Percentiles rank a stretch among this genome's conserved stretches.
Conservation (phyloP, 2,888 invertebrate species). For the Lymantria dispar region DNA sequence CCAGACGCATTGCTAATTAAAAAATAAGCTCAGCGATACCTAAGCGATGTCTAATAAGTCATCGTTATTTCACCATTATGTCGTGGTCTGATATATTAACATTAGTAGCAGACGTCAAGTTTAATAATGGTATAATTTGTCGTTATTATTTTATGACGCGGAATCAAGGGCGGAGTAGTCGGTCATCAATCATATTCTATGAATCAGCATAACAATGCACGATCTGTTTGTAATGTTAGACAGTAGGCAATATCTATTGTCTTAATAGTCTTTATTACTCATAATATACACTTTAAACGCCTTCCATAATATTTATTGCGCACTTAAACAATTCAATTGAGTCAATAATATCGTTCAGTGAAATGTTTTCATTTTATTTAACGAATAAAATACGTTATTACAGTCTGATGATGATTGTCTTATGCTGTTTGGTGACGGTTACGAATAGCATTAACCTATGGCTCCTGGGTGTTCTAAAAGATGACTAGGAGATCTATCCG, state of each 20-base stretch:
- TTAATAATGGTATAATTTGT: constrained; percentile 58
- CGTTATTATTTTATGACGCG: constrained; percentile 55
- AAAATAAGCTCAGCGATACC: too few relatives aligned
- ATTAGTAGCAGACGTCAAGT: constrained; percentile 36
- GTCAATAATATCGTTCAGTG: neutral
- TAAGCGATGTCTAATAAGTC: constrained; percentile 17
- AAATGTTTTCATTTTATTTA: too few relatives aligned
- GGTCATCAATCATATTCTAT: constrained; percentile 55
- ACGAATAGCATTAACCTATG: too few relatives aligned
- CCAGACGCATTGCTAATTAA: too few relatives aligned
- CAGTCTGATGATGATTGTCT: too few relatives aligned
- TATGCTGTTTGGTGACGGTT: too few relatives aligned
- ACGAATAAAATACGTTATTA: too few relatives aligned
- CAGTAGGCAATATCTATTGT: constrained; percentile 38
- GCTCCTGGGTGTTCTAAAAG: too few relatives aligned
- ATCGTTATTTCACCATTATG: constrained; percentile 28
- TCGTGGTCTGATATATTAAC: constrained; percentile 28
- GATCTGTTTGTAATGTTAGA: constrained; percentile 32
- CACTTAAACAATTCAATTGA: constrained; percentile 4
- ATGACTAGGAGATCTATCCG: too few relatives aligned
- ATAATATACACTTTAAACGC: neutral
- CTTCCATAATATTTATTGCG: constrained; percentile 41
- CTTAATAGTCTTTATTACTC: constrained; percentile 36
- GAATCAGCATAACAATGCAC: constrained; percentile 50
- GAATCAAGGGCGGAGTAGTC: constrained; percentile 47